Evolutionary conservation across 1,140 invertebrate species (phyloP), one percentile per base, ranked within the genome.

Genomic region (Macrobrachium nipponense): DNA sequence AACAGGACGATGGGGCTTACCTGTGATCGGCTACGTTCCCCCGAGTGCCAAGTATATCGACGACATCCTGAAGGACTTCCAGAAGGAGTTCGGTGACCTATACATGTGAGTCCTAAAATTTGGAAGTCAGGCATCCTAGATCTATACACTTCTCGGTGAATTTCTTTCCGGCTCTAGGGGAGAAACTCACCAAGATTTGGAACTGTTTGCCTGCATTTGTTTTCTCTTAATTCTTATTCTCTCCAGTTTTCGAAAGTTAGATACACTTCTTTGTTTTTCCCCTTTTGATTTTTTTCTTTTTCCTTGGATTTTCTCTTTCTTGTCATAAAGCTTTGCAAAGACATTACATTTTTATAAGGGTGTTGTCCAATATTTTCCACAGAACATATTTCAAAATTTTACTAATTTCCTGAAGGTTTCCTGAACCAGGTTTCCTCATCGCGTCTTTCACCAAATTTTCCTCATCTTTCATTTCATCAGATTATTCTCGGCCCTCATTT

Each of bases 1-100:
- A n/a, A n/a, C 64, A 84, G 82, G 82, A 15, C 75, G 82, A 20
- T 84, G 82, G 82, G n/a, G 82, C 10, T 20, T 84, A 8, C 82
- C 82, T 18, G 62, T 84, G 44, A 58, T 78, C 23, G 82, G 82
- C 18, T 84, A 84, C 75, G 68, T 84, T 3, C 82, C 82, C 12
- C 11, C 59, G 3, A 78, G 43, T 3, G 58, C 2, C 0, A 78
- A 78, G 14, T 23, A 4, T 14, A 17, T 84, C 7, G 61, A 68
- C 27, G 82, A 84, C 44, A 60, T 77, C 1, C 61, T 84, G 1
- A 8, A 7, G 1, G 73, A 84, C 27, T 14, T 84, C 8, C 73
- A 78, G 14, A 68, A 84, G 44, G 20, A 84, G 23, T 23, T 77
- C 62, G 82, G 82, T 6, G 82, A 84, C 61, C 70, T 84, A 11